A percentile compares a stretch with the other conserved stretches of the same genome.
Evolutionary conservation across 2,113 vertebrate genomes (phyloP).

Genomic region (Ameiurus melas): DNA sequence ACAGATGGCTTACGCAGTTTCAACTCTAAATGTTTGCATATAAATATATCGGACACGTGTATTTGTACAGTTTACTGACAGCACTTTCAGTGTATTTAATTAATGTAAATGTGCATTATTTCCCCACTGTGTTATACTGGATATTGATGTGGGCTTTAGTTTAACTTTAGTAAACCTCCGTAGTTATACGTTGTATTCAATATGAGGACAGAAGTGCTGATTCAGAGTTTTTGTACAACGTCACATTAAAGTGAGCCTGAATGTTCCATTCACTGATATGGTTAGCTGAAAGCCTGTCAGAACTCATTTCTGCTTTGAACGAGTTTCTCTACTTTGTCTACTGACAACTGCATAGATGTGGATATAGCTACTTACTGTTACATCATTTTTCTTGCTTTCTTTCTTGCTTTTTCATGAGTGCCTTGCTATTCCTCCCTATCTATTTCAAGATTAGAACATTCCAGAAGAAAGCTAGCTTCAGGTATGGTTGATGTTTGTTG

Average conservation of each 20-base stretch:
- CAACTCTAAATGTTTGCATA: background rate
- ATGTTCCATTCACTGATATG: background rate
- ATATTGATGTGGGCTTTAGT: background rate
- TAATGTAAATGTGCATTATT: background rate
- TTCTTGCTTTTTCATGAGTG: background rate
- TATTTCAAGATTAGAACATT: background rate
- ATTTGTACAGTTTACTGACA: background rate
- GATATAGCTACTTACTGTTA: background rate
- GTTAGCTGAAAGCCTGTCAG: background rate
- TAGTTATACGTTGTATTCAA: background rate
- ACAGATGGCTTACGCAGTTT: background rate
- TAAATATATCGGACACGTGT: background rate
- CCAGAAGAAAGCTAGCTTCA: background rate
- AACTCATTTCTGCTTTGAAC: background rate
- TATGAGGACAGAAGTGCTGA: background rate
- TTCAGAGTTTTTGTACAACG: background rate
- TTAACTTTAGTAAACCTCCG: background rate
- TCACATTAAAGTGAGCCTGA: background rate
- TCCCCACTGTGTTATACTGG: background rate
- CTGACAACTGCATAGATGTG: background rate
- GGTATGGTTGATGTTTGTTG: background rate
- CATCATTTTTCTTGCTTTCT: no score
- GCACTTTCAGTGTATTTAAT: background rate
- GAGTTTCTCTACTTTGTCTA: background rate
- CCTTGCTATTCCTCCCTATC: constrained; percentile 75